A percentile compares a stretch with the other conserved stretches of the same genome.
Conservation (phyloP, 2,113 vertebrate genomes). For the Dasypus novemcinctus region DNA sequence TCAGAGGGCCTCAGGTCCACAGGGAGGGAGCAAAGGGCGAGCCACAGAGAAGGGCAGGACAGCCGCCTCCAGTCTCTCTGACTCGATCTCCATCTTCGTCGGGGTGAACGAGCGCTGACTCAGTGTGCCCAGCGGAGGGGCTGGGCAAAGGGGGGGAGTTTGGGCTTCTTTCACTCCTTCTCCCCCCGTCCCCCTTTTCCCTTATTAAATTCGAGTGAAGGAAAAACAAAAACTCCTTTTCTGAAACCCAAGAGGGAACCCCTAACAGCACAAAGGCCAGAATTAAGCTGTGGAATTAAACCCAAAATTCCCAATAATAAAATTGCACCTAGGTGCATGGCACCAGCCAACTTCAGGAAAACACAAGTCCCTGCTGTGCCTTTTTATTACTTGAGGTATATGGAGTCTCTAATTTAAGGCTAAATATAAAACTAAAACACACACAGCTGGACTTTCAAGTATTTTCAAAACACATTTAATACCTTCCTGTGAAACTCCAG, state of each 20-base stretch:
- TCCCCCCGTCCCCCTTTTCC: neutral
- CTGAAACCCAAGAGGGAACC: conserved; percentile 11
- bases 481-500: conserved; percentile 61
- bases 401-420: conserved; percentile 75
- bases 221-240: conserved; percentile 18
- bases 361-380: conserved; percentile 53
- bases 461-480: conserved; percentile 75
- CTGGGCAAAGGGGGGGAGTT: accelerated
- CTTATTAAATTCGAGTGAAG: neutral
- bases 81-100: neutral
- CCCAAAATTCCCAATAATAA: conserved; percentile 51
- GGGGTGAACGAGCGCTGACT: accelerated
- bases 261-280: conserved; percentile 26
- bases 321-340: conserved; percentile 42
- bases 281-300: conserved; percentile 47
- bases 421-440: conserved; percentile 77
- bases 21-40: neutral
- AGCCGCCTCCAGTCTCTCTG: neutral
- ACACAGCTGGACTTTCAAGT: conserved; percentile 78
- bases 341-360: conserved; percentile 12
- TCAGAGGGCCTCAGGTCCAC: neutral
- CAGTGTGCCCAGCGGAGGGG: accelerated
- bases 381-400: conserved; percentile 69
- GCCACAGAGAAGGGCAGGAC: too few species aligned
- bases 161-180: neutral